Base-by-base conservation (phyloP, 2,113 vertebrate species). In the Butorides virescens region DNA sequence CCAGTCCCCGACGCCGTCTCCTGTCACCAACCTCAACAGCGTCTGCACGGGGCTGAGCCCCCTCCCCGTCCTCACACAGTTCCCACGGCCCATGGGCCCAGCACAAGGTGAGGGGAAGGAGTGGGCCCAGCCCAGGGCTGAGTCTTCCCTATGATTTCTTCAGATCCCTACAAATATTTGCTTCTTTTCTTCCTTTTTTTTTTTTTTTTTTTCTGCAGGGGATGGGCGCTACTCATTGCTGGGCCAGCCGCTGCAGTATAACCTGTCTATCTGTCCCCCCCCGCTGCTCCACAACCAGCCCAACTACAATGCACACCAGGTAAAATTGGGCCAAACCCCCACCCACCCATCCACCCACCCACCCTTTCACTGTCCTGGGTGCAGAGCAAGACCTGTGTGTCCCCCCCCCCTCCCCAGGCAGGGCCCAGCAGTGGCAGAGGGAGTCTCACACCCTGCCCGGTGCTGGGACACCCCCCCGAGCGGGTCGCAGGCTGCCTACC, bases 161-260 rank as follows among this genome's bases (percentile, higher is more conserved):
- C 36, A 39, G 14, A 8, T 9, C 10, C 49, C 36, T 30, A 4
- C 36, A 50, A 49, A 11, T 22, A 0, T 42, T 11, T n/a, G 23
- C 44, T 93, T 32, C 90, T 86, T 42, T 42, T 39, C n/a, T n/a
- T n/a, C n/a, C n/a, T n/a, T n/a, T n/a, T n/a, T n/a, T n/a, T n/a
- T n/a, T 39, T 39, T 39, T 39, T 39, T 39, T 39, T 39, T 22
- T 20, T 6, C 18, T 27, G 50, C 93, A 99, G 99, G 99, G 94
- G 99, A 99, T 10, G 99, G 99, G 5, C 98, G 99, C 68, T 99
- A 99, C 97, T 99, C 99, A 6, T 96, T 99, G 87, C 97, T 99
- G 96, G 99, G 99, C 53, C 99, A 99, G 88, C 99, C 99, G 2
- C 98, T 99, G 95, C 99, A 99, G 98, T 99, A 99, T 95, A 99